Percentiles rank a stretch among this genome's conserved stretches.
Conservation (phyloP, 2,113 vertebrate genomes). For the Burhinus oedicnemus region DNA sequence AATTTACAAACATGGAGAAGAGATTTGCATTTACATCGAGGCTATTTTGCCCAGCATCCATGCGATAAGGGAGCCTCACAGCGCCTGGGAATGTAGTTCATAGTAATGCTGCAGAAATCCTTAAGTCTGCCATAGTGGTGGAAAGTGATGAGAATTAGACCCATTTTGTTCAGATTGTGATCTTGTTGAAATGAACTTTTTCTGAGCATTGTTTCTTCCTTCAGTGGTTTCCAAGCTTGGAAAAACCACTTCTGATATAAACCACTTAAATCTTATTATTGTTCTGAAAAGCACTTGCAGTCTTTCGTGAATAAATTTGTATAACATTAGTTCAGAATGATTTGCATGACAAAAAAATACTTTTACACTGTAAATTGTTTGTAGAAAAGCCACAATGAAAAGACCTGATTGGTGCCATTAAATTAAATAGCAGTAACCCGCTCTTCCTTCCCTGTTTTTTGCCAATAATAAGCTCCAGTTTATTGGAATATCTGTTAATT, state of each 20-base stretch:
- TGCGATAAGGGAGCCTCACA: neutral
- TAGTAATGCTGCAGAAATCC: neutral
- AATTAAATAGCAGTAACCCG: neutral
- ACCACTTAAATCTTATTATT: conserved; percentile 18
- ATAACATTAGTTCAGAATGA: conserved; percentile 30
- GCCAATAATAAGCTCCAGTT: neutral
- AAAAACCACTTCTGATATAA: conserved; percentile 11
- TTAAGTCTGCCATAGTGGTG: accelerated
- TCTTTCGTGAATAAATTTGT: conserved; percentile 51
- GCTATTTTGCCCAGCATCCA: neutral
- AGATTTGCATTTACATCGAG: neutral
- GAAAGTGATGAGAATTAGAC: neutral
- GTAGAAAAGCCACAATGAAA: conserved; percentile 9
- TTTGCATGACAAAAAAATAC: conserved; percentile 61
- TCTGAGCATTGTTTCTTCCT: neutral
- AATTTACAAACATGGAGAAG: neutral
- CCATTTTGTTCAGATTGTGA: neutral
- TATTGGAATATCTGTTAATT: conserved; percentile 25
- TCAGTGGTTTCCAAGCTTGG: neutral
- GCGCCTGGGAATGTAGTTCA: neutral
- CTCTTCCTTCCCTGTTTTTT: neutral
- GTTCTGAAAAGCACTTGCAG: conserved; percentile 25
- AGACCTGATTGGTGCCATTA: conserved; percentile 2
- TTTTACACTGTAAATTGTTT: neutral
- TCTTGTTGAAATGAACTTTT: neutral